phyloP scores from a whole-genome alignment of 2,888 invertebrate species.

The Drosophila formosana region DNA sequence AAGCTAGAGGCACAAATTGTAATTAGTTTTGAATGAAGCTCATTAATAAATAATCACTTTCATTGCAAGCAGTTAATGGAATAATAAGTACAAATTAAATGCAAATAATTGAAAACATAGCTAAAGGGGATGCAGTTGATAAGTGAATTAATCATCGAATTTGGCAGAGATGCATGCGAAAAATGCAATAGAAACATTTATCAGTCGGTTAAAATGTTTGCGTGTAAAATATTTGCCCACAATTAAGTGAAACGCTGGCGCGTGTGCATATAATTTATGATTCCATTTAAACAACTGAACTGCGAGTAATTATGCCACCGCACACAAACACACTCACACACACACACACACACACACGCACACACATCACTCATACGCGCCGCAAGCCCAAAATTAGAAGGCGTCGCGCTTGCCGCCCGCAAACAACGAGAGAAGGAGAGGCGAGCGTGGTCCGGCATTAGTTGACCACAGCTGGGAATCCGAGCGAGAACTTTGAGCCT shows the following conservation, averaged over 20 bases:
- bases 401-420: conserved; percentile 46
- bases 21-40: conserved; percentile 12
- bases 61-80: background rate
- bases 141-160: conserved; percentile 7
- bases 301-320: conserved; percentile 71
- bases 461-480: conserved; percentile 51
- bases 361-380: conserved; percentile 56
- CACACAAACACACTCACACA: conserved; percentile 37
- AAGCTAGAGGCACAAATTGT: background rate
- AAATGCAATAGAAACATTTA: conserved; percentile 37
- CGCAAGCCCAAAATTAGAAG: conserved; percentile 53
- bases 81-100: conserved; percentile 18
- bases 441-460: conserved; percentile 31
- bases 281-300: conserved; percentile 76
- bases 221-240: conserved; percentile 68
- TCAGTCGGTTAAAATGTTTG: conserved; percentile 63
- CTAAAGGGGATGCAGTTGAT: background rate
- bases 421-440: background rate
- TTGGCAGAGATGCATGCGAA: background rate
- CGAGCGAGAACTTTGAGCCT: conserved; percentile 55
- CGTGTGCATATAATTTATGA: conserved; percentile 74
- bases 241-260: conserved; percentile 65
- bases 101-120: background rate
- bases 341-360: conserved; percentile 32
- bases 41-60: conserved; percentile 14